Evolutionary conservation across 2,797 vertebrate genomes (phyloP), one percentile per base, ranked within the genome.

Genomic region (Sebastes wilsoni): DNA sequence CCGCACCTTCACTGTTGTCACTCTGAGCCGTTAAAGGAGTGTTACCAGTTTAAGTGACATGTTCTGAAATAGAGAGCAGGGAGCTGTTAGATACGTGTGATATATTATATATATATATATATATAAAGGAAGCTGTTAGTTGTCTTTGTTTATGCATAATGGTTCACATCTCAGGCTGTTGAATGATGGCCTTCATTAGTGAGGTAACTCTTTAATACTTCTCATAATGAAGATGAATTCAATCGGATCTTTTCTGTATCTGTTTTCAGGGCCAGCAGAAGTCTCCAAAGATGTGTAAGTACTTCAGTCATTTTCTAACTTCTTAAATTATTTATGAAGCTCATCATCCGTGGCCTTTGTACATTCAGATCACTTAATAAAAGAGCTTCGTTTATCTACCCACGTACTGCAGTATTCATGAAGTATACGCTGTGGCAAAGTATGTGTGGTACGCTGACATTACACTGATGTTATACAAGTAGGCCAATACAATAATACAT

Each of bases 261-360:
- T 86, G 9, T 76, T 82, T 85, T 72, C 87, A 98, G 98, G 97
- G 81, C 95, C 97, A 79, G 90, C 96, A 81, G 97, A 97, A 80
- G 93, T 94, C 82, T 95, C 96, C 87, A 99, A 98, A 95, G 97
- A 98, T 92, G 93, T 93, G 98, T 99, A 95, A 98, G 98, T 98
- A 96, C 81, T 75, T 42, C 38, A 60, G 25, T 79, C 18, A 72
- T 84, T 81, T 83, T 86, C 25, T 52, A 42, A 68, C 56, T n/a
- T 32, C 42, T 54, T 64, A 0, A 62, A 71, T 4, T 25, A 54
- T 68, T 73, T 20, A 36, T 58, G 1, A 76, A 70, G 22, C 13
- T 18, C 13, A 16, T 61, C 14, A 13, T 72, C 20, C 67, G 62
- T 49, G 5, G 16, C 32, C 64, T 36, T 49, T 7, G 2, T 13